Base-by-base conservation (phyloP, 1,140 invertebrate species). In the Tribolium castaneum region DNA sequence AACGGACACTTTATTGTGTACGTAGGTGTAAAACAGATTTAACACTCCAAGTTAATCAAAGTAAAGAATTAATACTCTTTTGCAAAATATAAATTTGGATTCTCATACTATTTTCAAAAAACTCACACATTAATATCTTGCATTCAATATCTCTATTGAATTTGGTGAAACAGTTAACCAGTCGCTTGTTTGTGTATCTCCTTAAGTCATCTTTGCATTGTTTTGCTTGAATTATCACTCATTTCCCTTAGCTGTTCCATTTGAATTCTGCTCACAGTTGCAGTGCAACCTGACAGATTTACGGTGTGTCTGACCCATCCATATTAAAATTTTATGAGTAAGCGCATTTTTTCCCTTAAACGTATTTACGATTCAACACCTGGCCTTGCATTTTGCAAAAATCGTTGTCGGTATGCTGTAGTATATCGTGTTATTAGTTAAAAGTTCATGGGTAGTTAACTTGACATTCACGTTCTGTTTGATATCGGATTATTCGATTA, bases 1-100 rank as follows among this genome's bases (percentile, higher is more conserved):
- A 59, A 59, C 14, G 4, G 54, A 59, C 9, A 19, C 25, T 59
- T 59, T 59, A 59, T 59, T 59, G 54, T 59, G 54, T 59, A 52
- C 12, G 13, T 52, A 14, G 51, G 13, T 16, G 6, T 16, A 52
- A 52, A 52, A 52, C 16, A 52, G 13, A 52, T 50, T 12, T 9
- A 50, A 30, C 6, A 1, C 25, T 2, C 4, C 1, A 45, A 45
- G 5, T 45, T 45, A 45, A 45, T 45, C 5, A 45, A 45, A 45
- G 39, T 45, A 9, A 19, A 19, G 16, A 19, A 19, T 19, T 19
- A 19, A 19, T 19, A 2, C 16, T 19, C 1, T 19, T 19, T 19
- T 19, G 1, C 16, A 19, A 19, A 19, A 19, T 2, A 19, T 19
- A 19, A 19, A 19, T 19, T 19, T 19, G 16, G 2, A 19, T 19